Conservation (phyloP, 2,797 vertebrate genomes). For the Malacoctenus gilli region DNA sequence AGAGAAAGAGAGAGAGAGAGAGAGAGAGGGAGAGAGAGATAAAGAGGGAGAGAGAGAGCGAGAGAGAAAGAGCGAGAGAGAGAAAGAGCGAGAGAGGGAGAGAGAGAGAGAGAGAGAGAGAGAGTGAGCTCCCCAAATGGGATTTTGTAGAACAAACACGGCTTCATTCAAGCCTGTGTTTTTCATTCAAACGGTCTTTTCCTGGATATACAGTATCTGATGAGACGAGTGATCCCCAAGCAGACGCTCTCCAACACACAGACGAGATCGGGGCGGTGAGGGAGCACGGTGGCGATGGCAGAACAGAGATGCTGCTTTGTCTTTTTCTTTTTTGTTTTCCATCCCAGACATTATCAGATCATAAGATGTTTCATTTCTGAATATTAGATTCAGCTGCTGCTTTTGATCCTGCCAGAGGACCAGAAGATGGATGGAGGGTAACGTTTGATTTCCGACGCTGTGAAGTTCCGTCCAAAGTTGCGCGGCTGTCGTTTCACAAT, state of each 20-base stretch:
- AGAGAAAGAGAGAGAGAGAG: too few species aligned
- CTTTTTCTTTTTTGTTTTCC: too few species aligned
- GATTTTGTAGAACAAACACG: conserved; percentile 43
- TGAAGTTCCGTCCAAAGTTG: conserved; percentile 32
- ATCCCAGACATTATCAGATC: conserved; percentile 41
- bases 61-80: too few species aligned
- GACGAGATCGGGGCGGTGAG: neutral
- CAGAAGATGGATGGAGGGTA: conserved; percentile 1
- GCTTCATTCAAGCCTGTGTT: conserved; percentile 33
- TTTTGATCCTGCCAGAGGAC: conserved; percentile 29
- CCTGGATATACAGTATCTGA: conserved; percentile 26
- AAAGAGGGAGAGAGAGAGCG: conserved; percentile 6
- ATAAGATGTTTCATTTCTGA: conserved; percentile 35
- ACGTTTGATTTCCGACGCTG: conserved; percentile 20
- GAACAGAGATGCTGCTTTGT: conserved; percentile 16
- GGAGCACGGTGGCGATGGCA: neutral
- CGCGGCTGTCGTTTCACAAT: neutral
- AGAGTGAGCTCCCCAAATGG: neutral
- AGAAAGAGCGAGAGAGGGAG: conserved; percentile 13
- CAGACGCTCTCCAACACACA: conserved; percentile 31
- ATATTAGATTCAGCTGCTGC: conserved; percentile 39
- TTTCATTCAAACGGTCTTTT: conserved; percentile 51
- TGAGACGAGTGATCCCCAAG: conserved; percentile 4
- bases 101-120: too few species aligned
- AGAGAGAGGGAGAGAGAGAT: too few species aligned